Percentiles rank a stretch among this genome's conserved stretches.
Conservation (phyloP, 2,113 vertebrate species). For the Nothoprocta perdicaria region DNA sequence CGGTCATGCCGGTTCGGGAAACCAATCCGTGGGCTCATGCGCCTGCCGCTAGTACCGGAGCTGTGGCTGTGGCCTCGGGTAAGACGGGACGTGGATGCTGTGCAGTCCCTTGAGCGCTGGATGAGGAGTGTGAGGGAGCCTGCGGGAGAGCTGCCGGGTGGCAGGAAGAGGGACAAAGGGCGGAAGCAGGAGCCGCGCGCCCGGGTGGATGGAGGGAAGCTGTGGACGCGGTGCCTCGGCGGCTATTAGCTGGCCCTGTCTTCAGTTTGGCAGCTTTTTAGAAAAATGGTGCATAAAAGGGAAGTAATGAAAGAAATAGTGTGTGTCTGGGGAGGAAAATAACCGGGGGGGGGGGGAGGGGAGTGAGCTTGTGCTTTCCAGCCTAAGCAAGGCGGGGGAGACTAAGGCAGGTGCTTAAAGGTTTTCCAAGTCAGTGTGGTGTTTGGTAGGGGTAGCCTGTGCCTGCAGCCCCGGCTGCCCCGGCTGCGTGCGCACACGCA, state of each 20-base stretch:
- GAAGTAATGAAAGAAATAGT: background rate
- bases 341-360: background rate
- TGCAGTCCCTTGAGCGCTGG: slow-evolving; percentile 65
- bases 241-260: background rate
- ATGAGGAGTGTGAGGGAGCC: slow-evolving; percentile 48
- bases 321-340: background rate
- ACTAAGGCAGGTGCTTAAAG: background rate
- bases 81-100: slow-evolving; percentile 73
- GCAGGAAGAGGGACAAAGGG: slow-evolving; percentile 52
- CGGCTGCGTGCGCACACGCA: too few relatives aligned
- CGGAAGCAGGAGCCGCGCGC: slow-evolving; percentile 14
- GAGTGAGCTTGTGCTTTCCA: background rate
- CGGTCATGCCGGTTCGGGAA: slow-evolving; percentile 92
- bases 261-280: slow-evolving; percentile 5
- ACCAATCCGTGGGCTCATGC: slow-evolving; percentile 97
- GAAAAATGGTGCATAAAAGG: background rate
- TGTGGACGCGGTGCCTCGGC: background rate
- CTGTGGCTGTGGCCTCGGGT: slow-evolving; percentile 81
- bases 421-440: background rate
- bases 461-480: too few relatives aligned
- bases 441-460: background rate
- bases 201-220: slow-evolving; percentile 30
- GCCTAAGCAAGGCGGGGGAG: fast-evolving
- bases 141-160: slow-evolving; percentile 16
- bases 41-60: slow-evolving; percentile 82